Conservation (phyloP, 2,113 vertebrate species). For the sheep (Ovis aries) region DNA sequence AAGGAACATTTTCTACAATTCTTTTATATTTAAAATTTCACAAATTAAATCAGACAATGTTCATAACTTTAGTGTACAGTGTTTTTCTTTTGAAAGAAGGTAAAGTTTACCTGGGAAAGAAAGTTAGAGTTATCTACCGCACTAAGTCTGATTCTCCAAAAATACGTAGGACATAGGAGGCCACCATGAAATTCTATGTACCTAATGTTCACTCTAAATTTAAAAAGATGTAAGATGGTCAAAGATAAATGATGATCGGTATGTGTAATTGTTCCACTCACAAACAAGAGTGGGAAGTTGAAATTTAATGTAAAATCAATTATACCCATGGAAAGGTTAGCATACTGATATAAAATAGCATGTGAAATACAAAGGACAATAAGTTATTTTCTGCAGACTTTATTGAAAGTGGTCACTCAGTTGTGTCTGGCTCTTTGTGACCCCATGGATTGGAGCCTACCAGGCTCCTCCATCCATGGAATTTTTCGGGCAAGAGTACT, state of each 20-base stretch:
- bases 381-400: slow-evolving; percentile 58
- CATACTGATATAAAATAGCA: background rate
- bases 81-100: background rate
- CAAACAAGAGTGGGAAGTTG: background rate
- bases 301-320: background rate
- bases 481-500: background rate
- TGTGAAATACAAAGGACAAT: background rate
- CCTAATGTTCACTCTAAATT: background rate
- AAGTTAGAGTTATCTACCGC: background rate
- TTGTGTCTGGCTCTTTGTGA: fast-evolving
- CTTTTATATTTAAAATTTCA: background rate
- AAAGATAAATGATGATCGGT: background rate
- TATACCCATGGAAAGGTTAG: background rate
- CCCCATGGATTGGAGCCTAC: background rate
- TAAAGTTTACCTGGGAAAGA: background rate
- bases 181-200: background rate
- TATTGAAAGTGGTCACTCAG: background rate
- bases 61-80: background rate
- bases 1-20: background rate
- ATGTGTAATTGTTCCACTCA: background rate
- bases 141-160: background rate
- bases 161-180: background rate
- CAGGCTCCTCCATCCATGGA: background rate
- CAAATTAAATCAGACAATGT: background rate
- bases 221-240: background rate